Percentiles rank a stretch among this genome's conserved stretches.
Conservation (phyloP, 1,140 invertebrate species). For the Heliothis virescens region DNA sequence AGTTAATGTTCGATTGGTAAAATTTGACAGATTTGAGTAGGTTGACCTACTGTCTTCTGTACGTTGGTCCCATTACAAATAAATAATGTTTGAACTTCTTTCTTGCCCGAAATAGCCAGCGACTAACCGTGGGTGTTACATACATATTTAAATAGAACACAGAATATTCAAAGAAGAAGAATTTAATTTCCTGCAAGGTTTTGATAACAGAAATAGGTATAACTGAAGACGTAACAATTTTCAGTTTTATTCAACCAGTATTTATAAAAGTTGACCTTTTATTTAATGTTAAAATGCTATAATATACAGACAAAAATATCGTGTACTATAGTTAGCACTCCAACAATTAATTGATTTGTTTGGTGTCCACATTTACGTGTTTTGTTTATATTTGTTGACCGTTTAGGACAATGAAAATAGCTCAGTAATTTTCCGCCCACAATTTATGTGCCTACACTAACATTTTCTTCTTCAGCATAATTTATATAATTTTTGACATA, state of each 20-base stretch:
- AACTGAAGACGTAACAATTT: too few relatives aligned
- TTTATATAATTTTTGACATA: neutral
- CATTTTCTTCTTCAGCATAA: neutral
- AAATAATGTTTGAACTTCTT: slow-evolving; percentile 5
- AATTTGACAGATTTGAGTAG: too few relatives aligned
- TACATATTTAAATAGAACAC: slow-evolving; percentile 28
- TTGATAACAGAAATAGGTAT: neutral
- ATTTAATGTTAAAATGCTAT: too few relatives aligned
- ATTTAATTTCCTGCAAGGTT: neutral
- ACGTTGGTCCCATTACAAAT: too few relatives aligned
- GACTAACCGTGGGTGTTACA: slow-evolving; percentile 1
- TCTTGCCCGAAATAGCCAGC: slow-evolving; percentile 2
- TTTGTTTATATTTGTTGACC: neutral
- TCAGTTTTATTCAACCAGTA: too few relatives aligned
- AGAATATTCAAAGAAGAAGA: neutral
- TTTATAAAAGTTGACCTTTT: too few relatives aligned
- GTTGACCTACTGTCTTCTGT: too few relatives aligned
- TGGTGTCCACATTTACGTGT: neutral
- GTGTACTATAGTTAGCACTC: too few relatives aligned
- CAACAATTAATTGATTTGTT: neutral
- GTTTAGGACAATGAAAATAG: neutral
- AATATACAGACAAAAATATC: too few relatives aligned
- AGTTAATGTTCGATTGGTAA: too few relatives aligned
- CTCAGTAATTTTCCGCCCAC: neutral
- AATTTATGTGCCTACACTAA: neutral